phyloP scores from a whole-genome alignment of 2,113 vertebrate genomes.

The Ochotona princeps region DNA sequence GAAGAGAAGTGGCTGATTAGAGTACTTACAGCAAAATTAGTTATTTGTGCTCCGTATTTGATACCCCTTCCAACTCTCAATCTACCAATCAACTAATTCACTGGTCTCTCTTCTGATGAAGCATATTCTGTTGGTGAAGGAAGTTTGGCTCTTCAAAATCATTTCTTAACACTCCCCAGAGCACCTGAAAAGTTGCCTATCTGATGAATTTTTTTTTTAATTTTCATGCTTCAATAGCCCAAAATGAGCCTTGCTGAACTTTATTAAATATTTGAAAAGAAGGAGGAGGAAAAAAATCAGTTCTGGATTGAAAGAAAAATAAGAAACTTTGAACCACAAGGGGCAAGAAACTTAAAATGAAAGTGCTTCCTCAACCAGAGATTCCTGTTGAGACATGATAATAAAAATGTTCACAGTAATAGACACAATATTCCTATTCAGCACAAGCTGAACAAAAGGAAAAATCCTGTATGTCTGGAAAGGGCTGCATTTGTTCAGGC shows the following conservation, averaged over 20 bases:
- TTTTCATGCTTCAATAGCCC: conserved; percentile 61
- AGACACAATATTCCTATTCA: conserved; percentile 9
- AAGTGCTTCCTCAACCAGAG: conserved; percentile 51
- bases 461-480: neutral
- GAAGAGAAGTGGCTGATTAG: neutral
- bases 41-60: neutral
- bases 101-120: conserved; percentile 13
- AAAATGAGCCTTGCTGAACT: conserved; percentile 52
- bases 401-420: conserved; percentile 51
- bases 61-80: neutral
- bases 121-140: conserved; percentile 1
- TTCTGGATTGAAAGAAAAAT: conserved; percentile 39
- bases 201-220: conserved; percentile 27
- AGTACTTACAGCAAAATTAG: neutral
- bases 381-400: conserved; percentile 50
- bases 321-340: neutral
- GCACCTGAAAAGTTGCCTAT: conserved; percentile 38
- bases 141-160: conserved; percentile 51
- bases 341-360: conserved; percentile 51
- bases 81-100: neutral
- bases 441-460: conserved; percentile 30
- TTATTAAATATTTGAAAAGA: conserved; percentile 52
- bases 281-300: neutral
- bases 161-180: conserved; percentile 54
- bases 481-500: neutral